Evolutionary conservation across 2,113 vertebrate species (phyloP).

Genomic region (Oncorhynchus kisutch): DNA sequence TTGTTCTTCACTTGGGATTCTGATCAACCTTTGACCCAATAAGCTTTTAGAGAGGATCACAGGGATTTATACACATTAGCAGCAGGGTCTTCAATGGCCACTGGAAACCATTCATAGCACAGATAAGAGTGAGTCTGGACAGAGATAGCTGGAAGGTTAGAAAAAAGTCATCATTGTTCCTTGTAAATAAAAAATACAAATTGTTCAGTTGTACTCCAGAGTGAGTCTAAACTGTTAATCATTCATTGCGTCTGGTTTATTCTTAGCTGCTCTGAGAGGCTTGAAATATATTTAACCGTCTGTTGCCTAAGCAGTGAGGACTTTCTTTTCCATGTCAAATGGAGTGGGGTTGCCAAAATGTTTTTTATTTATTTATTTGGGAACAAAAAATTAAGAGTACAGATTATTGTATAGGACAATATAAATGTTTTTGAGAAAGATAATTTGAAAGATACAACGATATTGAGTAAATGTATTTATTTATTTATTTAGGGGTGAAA

Average conservation of each 20-base stretch:
- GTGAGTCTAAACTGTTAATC: conserved; percentile 59
- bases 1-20: conserved; percentile 2
- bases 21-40: conserved; percentile 37
- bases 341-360: too few relatives aligned
- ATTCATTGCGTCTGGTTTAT: conserved; percentile 56
- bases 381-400: too few relatives aligned
- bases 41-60: background rate
- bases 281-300: conserved; percentile 46
- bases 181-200: background rate
- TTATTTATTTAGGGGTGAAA: too few relatives aligned
- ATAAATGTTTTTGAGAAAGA: too few relatives aligned
- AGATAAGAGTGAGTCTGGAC: background rate
- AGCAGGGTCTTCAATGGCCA: conserved; percentile 18
- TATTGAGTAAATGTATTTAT: too few relatives aligned
- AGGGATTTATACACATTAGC: conserved; percentile 9
- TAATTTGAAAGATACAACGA: too few relatives aligned
- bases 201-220: conserved; percentile 29
- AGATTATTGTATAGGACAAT: too few relatives aligned
- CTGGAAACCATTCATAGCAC: conserved; percentile 26
- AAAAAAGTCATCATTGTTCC: conserved; percentile 32
- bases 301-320: conserved; percentile 34
- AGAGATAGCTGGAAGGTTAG: background rate
- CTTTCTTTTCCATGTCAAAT: conserved; percentile 29
- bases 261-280: conserved; percentile 54
- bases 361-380: too few relatives aligned